Percentiles rank a stretch among this genome's conserved stretches.
phyloP scores from a whole-genome alignment of 2,888 invertebrate genomes.

The Catocala fraxini region DNA sequence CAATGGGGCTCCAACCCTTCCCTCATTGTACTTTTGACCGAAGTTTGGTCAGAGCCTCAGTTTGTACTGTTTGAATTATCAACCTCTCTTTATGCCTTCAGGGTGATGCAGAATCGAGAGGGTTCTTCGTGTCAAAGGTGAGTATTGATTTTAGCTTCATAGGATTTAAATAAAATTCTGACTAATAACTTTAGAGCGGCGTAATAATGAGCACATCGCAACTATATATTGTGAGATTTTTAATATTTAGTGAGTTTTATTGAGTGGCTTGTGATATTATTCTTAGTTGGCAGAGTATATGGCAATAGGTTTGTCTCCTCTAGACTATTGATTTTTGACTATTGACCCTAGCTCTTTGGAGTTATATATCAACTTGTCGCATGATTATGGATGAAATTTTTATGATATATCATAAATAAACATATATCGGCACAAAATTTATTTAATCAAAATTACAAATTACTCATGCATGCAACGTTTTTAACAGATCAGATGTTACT shows the following conservation, averaged over 20 bases:
- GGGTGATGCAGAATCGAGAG: constrained; percentile 29
- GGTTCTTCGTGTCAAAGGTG: constrained; percentile 30
- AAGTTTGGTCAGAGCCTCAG: constrained; percentile 26
- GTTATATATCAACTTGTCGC: too few relatives aligned
- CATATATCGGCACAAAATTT: too few relatives aligned
- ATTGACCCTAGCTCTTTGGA: too few relatives aligned
- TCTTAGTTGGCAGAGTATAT: too few relatives aligned
- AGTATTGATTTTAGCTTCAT: constrained; percentile 11
- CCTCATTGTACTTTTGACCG: constrained; percentile 48
- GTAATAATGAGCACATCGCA: too few relatives aligned
- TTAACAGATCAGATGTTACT: constrained; percentile 6
- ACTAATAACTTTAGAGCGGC: neutral
- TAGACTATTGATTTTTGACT: too few relatives aligned
- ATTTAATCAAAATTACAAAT: constrained; percentile 5
- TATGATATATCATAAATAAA: too few relatives aligned
- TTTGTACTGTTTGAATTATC: constrained; percentile 37
- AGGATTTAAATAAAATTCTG: neutral
- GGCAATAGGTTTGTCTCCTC: too few relatives aligned
- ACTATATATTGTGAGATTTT: too few relatives aligned
- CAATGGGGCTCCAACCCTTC: constrained; percentile 58
- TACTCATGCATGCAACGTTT: neutral
- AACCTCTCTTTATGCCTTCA: constrained; percentile 38
- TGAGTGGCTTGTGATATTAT: too few relatives aligned
- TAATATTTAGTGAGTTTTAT: too few relatives aligned
- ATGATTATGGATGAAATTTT: too few relatives aligned